A percentile compares a stretch with the other conserved stretches of the same genome.
Evolutionary conservation across 2,888 invertebrate species (phyloP).

Genomic region (Baccha elongata): DNA sequence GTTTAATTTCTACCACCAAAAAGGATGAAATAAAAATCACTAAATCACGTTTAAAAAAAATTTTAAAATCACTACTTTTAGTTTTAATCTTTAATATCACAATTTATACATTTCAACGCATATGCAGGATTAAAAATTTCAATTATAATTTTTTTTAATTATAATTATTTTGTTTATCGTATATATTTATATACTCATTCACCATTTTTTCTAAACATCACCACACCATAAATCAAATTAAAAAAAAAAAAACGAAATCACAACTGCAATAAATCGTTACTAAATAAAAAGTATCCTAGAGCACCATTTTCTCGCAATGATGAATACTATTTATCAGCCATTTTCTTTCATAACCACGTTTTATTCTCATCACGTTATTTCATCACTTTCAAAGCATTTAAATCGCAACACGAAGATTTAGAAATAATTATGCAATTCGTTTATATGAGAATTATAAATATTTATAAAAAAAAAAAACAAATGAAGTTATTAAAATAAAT

Average conservation of each 20-base stretch:
- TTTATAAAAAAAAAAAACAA: constrained; percentile 30
- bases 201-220: constrained; percentile 50
- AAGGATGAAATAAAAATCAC: constrained; percentile 60
- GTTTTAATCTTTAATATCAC: constrained; percentile 31
- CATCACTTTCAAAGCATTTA: constrained; percentile 72
- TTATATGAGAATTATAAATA: constrained; percentile 29
- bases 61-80: constrained; percentile 32
- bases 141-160: constrained; percentile 20
- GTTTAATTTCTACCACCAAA: constrained; percentile 44
- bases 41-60: constrained; percentile 39
- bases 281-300: constrained; percentile 15
- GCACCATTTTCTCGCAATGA: constrained; percentile 70
- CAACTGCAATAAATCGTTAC: constrained; percentile 41
- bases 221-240: constrained; percentile 39
- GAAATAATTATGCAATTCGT: constrained; percentile 55
- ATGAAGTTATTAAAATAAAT: constrained; percentile 18
- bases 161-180: constrained; percentile 20
- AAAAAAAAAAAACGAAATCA: constrained; percentile 16
- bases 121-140: constrained; percentile 60
- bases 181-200: constrained; percentile 56
- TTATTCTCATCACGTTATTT: constrained; percentile 68
- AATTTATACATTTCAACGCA: constrained; percentile 57
- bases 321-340: constrained; percentile 63
- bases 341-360: constrained; percentile 69
- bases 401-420: constrained; percentile 60